These are phyloP conservation scores for Phengaris alcon DNA, from an alignment of 2,888 invertebrate genomes.

Conservation along the genomic window DNA sequence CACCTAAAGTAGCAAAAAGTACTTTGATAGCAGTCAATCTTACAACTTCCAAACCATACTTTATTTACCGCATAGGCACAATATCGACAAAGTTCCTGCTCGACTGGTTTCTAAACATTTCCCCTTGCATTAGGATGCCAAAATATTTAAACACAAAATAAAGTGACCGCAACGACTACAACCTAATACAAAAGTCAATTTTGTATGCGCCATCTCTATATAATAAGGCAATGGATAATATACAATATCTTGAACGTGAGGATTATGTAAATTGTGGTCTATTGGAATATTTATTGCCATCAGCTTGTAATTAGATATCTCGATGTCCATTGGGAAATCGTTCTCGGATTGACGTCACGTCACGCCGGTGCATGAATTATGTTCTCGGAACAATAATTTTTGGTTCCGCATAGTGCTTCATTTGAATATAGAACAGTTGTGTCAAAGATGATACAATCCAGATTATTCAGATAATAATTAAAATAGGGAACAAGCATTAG, in stretches of 20 bases:
- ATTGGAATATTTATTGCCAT: constrained; percentile 74
- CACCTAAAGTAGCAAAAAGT: too few relatives aligned
- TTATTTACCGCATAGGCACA: too few relatives aligned
- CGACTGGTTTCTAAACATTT: too few relatives aligned
- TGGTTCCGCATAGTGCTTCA: constrained; percentile 16
- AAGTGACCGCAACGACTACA: too few relatives aligned
- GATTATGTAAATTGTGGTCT: constrained; percentile 61
- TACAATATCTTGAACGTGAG: constrained; percentile 27
- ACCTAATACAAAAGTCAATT: too few relatives aligned
- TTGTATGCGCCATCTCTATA: too few relatives aligned
- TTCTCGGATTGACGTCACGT: constrained; percentile 58
- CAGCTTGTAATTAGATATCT: constrained; percentile 74
- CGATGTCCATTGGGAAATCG: constrained; percentile 66
- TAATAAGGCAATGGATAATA: background rate
- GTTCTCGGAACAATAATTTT: constrained; percentile 14
- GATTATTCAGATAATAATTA: background rate
- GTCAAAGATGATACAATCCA: background rate
- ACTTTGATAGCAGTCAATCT: too few relatives aligned
- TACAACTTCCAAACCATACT: too few relatives aligned
- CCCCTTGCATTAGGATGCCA: too few relatives aligned
- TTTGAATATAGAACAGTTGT: background rate
- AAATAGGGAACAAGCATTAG: too few relatives aligned
- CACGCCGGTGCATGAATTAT: constrained; percentile 47
- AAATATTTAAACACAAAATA: too few relatives aligned
- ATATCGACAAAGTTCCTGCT: too few relatives aligned